phyloP scores from a whole-genome alignment of 2,113 vertebrate genomes.

The Suricata suricatta region DNA sequence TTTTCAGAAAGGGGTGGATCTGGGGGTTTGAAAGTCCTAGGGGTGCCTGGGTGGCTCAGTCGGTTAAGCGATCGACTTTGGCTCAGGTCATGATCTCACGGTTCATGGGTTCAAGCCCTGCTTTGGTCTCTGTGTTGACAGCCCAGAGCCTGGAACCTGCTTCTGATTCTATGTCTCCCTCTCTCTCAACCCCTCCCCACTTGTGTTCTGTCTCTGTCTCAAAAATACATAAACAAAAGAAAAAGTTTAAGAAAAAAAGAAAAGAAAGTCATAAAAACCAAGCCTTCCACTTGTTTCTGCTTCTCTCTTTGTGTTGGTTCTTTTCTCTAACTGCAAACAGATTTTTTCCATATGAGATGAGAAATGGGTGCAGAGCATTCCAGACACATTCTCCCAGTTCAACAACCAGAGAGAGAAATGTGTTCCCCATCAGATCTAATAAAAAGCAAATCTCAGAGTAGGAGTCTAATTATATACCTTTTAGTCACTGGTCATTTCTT shows the following conservation, averaged over 20 bases:
- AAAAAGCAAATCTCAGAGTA: not conserved
- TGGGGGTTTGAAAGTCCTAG: not conserved
- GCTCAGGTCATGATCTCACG: too few species aligned
- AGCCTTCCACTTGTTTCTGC: not conserved
- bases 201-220: too few species aligned
- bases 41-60: too few species aligned
- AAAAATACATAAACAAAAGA: too few species aligned
- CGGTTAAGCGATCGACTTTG: too few species aligned
- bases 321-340: not conserved
- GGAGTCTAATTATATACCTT: not conserved
- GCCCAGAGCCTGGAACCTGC: too few species aligned
- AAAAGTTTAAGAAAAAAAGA: too few species aligned
- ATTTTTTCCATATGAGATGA: not conserved
- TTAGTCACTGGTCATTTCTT: not conserved
- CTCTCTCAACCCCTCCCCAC: too few species aligned
- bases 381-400: not conserved
- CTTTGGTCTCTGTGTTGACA: too few species aligned
- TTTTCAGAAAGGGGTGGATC: not conserved
- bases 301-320: not conserved
- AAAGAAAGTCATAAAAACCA: not conserved
- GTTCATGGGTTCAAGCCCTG: too few species aligned
- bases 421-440: not conserved
- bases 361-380: not conserved
- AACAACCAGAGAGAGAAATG: not conserved
- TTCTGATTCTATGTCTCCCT: too few species aligned